These are phyloP conservation scores for Arenaria interpres DNA, from an alignment of 2,113 vertebrate species.

Conservation along the genomic window DNA sequence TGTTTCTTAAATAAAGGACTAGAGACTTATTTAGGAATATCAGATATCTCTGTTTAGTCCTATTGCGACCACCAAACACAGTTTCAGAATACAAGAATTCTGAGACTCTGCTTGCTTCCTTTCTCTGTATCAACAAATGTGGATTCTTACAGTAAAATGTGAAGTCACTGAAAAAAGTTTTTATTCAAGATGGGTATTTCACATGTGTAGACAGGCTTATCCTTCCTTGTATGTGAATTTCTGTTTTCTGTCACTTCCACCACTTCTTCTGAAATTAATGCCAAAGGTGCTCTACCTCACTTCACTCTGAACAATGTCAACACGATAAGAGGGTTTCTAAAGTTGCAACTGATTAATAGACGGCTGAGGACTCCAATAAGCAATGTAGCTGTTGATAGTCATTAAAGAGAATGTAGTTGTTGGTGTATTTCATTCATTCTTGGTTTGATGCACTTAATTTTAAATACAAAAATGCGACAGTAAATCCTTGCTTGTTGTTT, in stretches of 20 bases:
- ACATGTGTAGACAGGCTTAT: not conserved
- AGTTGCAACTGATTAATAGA: not conserved
- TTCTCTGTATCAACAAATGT: not conserved
- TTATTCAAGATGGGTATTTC: not conserved
- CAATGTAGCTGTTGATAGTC: not conserved
- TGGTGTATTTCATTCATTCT: constrained; percentile 32
- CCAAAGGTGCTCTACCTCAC: not conserved
- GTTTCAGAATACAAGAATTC: not conserved
- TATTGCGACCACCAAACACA: not conserved
- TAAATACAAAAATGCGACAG: not conserved
- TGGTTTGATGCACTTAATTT: not conserved
- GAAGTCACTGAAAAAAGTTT: not conserved
- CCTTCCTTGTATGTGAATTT: not conserved
- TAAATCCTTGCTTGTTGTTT: not conserved
- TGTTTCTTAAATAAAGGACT: not conserved
- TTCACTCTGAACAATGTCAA: not conserved
- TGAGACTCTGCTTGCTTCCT: not conserved
- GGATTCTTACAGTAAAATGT: not conserved
- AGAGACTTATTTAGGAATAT: not conserved
- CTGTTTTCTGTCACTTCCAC: not conserved
- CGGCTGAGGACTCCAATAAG: not conserved
- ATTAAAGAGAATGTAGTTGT: not conserved
- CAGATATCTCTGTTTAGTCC: not conserved
- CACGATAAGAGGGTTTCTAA: not conserved
- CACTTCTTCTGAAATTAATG: not conserved